Percentiles rank a stretch among this genome's conserved stretches.
These are phyloP conservation scores for Siniperca obscura DNA, from an alignment of 2,797 vertebrate genomes.

Conservation along the genomic window DNA sequence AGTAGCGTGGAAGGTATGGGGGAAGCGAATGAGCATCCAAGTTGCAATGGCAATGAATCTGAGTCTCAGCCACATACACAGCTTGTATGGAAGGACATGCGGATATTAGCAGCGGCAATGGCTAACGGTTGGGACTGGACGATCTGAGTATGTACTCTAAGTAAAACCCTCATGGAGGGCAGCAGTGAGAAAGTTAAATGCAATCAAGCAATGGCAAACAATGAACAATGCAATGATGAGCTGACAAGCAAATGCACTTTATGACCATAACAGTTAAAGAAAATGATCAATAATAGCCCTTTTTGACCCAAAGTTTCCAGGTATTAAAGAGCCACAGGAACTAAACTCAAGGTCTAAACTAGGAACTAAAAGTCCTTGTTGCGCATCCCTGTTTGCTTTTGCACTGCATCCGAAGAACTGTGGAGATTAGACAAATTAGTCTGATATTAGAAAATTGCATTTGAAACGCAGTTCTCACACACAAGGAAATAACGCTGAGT, in stretches of 20 bases:
- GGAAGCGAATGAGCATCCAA: constrained; percentile 69
- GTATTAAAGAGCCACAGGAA: background rate
- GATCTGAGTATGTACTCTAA: constrained; percentile 34
- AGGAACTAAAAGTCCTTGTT: background rate
- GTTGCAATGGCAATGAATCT: constrained; percentile 66
- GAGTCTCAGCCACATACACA: constrained; percentile 58
- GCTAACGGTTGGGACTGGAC: constrained; percentile 41
- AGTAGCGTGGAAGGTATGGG: constrained; percentile 48
- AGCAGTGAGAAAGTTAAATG: constrained; percentile 59
- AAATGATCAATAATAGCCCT: background rate
- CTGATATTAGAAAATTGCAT: too few species aligned
- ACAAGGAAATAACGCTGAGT: background rate
- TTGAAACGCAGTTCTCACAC: too few species aligned
- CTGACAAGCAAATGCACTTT: constrained; percentile 54
- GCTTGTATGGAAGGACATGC: constrained; percentile 70
- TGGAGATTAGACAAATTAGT: background rate
- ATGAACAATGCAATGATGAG: constrained; percentile 65
- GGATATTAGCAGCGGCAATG: constrained; percentile 54
- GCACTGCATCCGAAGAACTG: constrained; percentile 15
- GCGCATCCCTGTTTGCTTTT: background rate
- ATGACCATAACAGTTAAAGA: constrained; percentile 1
- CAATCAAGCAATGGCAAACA: constrained; percentile 68
- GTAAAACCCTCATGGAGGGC: constrained; percentile 50
- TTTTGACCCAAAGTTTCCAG: constrained; percentile 5
- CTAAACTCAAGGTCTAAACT: constrained; percentile 8